These are phyloP conservation scores for Campopleginae sp. DNA, from an alignment of 2,888 invertebrate species.

Conservation along the genomic window DNA sequence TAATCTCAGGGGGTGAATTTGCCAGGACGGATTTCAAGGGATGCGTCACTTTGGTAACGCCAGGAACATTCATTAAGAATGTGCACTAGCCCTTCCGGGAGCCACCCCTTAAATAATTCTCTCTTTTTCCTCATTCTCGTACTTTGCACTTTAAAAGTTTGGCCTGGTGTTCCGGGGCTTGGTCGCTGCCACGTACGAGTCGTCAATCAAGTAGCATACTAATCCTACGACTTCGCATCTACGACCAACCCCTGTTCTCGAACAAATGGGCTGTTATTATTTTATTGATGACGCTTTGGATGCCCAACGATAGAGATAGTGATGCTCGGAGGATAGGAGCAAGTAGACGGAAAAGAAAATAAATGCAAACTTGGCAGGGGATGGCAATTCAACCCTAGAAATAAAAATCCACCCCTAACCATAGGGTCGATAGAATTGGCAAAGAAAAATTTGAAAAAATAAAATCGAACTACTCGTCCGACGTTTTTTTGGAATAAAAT, in stretches of 20 bases:
- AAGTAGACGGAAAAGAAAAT: not conserved
- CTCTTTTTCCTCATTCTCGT: constrained; percentile 18
- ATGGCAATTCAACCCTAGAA: not conserved
- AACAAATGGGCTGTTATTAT: constrained; percentile 12
- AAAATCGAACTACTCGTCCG: too few species aligned
- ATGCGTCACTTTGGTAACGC: constrained; percentile 66
- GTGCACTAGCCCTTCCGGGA: constrained; percentile 12
- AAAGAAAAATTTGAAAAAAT: not conserved
- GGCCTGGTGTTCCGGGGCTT: not conserved
- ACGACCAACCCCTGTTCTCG: not conserved
- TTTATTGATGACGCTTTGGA: constrained; percentile 7
- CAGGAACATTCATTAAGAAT: constrained; percentile 67
- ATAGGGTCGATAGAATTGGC: not conserved
- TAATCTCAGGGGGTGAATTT: constrained; percentile 12
- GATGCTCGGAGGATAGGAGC: not conserved
- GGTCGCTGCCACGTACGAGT: not conserved
- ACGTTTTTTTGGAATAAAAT: too few species aligned
- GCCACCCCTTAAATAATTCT: constrained; percentile 6
- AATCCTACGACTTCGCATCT: not conserved
- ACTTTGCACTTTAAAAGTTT: constrained; percentile 37
- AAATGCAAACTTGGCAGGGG: too few species aligned
- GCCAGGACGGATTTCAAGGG: constrained; percentile 69
- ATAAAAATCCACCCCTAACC: not conserved
- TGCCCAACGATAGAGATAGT: not conserved
- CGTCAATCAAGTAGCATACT: constrained; percentile 10